These are phyloP conservation scores for Alsophila aescularia DNA, from an alignment of 2,888 invertebrate species.

Conservation along the genomic window DNA sequence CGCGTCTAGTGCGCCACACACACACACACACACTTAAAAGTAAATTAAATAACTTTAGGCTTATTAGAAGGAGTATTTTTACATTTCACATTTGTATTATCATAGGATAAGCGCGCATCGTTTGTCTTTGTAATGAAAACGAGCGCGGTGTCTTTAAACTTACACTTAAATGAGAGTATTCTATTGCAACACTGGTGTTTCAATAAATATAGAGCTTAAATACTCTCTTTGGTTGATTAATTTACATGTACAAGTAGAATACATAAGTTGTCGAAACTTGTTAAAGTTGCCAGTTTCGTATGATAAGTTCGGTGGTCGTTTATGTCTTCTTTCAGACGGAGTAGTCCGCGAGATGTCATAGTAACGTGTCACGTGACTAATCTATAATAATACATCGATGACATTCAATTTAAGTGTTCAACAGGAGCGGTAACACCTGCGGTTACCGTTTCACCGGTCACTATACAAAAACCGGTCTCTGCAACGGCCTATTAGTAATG, in stretches of 20 bases:
- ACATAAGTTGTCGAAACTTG: not conserved
- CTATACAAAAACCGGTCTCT: no score
- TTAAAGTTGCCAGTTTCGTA: not conserved
- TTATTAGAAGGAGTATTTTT: slow-evolving; percentile 14
- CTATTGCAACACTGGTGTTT: slow-evolving; percentile 25
- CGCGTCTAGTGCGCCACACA: not conserved
- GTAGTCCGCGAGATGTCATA: not conserved
- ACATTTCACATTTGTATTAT: slow-evolving; percentile 2
- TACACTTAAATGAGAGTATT: slow-evolving; percentile 19
- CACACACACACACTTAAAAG: slow-evolving; percentile 11
- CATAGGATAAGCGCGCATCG: not conserved
- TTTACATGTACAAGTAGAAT: slow-evolving; percentile 5
- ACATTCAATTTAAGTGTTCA: no score
- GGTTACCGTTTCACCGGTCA: no score
- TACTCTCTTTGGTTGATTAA: slow-evolving; percentile 28
- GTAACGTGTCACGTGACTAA: not conserved
- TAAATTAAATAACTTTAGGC: slow-evolving; percentile 8
- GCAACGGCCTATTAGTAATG: no score
- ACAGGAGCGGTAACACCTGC: no score
- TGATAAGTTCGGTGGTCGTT: not conserved
- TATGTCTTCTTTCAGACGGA: not conserved
- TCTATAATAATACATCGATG: not conserved
- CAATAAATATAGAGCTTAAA: slow-evolving; percentile 22
- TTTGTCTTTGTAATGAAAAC: not conserved
- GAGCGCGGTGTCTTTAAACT: slow-evolving; percentile 4